Evolutionary conservation across 2,888 invertebrate species (phyloP).

Genomic region (Caenorhabditis virilis): DNA sequence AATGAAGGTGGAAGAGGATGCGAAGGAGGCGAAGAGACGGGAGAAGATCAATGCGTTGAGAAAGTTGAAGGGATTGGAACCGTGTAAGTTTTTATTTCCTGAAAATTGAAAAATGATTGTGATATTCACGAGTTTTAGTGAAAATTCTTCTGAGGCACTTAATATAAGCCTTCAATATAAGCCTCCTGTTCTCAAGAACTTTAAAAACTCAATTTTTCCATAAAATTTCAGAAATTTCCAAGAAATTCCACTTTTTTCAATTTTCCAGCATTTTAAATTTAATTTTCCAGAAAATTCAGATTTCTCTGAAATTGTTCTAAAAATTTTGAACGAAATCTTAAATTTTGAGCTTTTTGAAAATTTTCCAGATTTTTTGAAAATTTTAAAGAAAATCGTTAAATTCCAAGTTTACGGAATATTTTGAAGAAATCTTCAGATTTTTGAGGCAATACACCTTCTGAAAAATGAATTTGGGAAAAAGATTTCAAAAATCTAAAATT

Average conservation of each 20-base stretch:
- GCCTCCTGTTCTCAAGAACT: too few species aligned
- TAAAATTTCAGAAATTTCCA: slow-evolving; percentile 4
- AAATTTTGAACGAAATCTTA: background rate
- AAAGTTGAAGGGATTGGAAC: slow-evolving; percentile 11
- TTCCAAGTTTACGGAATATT: too few species aligned
- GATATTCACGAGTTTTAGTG: too few species aligned
- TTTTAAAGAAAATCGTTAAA: too few species aligned
- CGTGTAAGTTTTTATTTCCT: slow-evolving; percentile 16
- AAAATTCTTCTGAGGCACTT: too few species aligned
- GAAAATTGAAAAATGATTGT: too few species aligned
- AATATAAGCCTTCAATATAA: too few species aligned
- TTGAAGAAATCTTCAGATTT: too few species aligned
- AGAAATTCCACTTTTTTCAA: background rate
- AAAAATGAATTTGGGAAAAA: background rate
- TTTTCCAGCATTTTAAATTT: background rate
- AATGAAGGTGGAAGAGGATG: slow-evolving; percentile 18
- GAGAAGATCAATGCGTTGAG: slow-evolving; percentile 19
- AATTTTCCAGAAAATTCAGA: background rate
- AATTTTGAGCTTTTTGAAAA: background rate
- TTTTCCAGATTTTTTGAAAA: too few species aligned
- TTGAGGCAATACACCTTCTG: too few species aligned
- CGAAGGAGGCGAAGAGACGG: slow-evolving; percentile 10
- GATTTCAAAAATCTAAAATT: background rate
- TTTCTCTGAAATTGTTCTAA: background rate
- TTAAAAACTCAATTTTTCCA: too few species aligned